These are phyloP conservation scores for Athalia circularis DNA, from an alignment of 2,888 invertebrate genomes.

Conservation along the genomic window DNA sequence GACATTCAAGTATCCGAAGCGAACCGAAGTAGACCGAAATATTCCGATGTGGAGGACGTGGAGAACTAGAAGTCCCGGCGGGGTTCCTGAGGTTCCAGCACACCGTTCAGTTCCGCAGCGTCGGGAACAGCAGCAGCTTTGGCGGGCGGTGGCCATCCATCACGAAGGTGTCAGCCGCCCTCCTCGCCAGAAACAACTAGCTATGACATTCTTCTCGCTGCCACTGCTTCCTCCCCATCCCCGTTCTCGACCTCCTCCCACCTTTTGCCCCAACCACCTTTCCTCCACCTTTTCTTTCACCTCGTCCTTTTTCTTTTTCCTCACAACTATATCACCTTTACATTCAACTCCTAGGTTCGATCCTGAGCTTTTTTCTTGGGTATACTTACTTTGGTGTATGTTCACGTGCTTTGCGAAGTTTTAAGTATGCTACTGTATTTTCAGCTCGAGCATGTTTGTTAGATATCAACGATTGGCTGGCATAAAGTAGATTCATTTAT, in stretches of 20 bases:
- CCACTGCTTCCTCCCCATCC: slow-evolving; percentile 64
- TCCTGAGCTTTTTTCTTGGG: not conserved
- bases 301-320: slow-evolving; percentile 29
- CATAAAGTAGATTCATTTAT: not conserved
- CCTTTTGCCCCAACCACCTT: slow-evolving; percentile 44
- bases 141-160: slow-evolving; percentile 71
- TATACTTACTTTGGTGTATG: not conserved
- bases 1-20: slow-evolving; percentile 24
- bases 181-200: slow-evolving; percentile 70
- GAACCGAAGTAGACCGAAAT: slow-evolving; percentile 16
- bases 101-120: slow-evolving; percentile 54
- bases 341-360: not conserved
- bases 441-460: not conserved
- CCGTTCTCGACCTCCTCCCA: slow-evolving; percentile 49
- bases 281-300: slow-evolving; percentile 46
- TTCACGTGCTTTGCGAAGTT: not conserved
- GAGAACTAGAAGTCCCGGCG: slow-evolving; percentile 45
- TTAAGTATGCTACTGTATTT: not conserved
- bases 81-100: slow-evolving; percentile 43
- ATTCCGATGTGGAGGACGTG: slow-evolving; percentile 29
- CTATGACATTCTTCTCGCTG: slow-evolving; percentile 71
- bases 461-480: not conserved
- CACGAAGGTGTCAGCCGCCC: slow-evolving; percentile 71
- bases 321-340: not conserved
- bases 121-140: slow-evolving; percentile 63